Conservation (phyloP, 2,888 invertebrate species). For the Metallyticus violacea region DNA sequence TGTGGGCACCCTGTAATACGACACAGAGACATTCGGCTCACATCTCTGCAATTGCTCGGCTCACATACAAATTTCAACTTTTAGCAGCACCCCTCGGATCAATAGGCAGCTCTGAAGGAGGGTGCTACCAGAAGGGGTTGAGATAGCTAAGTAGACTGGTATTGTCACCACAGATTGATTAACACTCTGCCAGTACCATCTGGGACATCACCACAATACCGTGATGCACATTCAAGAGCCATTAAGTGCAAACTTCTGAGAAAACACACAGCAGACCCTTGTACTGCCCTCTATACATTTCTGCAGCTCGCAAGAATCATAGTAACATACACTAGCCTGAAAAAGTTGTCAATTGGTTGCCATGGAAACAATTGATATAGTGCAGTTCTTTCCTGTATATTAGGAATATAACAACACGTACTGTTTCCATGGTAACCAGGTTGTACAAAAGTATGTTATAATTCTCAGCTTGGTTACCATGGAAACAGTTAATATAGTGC, state of each 20-base stretch:
- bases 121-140: background rate
- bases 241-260: background rate
- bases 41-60: background rate
- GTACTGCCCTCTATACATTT: too few relatives aligned
- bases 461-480: too few relatives aligned
- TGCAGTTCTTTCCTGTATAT: too few relatives aligned
- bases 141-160: background rate
- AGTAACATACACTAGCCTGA: too few relatives aligned
- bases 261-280: background rate
- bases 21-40: background rate
- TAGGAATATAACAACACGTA: too few relatives aligned
- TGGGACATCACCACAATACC: background rate
- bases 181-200: background rate
- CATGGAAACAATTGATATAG: too few relatives aligned
- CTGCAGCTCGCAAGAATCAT: too few relatives aligned
- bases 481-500: too few relatives aligned
- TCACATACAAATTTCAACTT: background rate
- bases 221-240: too few relatives aligned
- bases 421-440: too few relatives aligned
- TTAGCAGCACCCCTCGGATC: background rate
- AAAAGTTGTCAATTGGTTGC: too few relatives aligned
- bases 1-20: background rate
- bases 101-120: background rate
- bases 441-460: too few relatives aligned
- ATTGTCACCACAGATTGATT: background rate